A percentile compares a stretch with the other conserved stretches of the same genome.
These are phyloP conservation scores for Montipora cactus DNA, from an alignment of 64 coral and sea anemone species.

Conservation along the genomic window DNA sequence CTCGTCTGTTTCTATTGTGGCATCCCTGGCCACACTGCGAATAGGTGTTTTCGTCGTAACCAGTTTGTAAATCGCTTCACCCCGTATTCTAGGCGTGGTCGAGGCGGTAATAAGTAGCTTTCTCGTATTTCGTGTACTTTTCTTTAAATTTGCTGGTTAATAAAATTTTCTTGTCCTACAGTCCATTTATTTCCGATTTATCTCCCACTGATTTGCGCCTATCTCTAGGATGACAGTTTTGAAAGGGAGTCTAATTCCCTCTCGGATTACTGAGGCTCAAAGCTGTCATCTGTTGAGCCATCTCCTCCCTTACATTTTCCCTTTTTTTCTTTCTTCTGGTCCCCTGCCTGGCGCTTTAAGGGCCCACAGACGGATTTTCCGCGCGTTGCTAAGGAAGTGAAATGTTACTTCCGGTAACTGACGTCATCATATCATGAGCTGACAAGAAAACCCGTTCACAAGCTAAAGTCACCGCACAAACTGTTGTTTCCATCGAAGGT, in stretches of 20 bases:
- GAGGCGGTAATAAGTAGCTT: neutral
- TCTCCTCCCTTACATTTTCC: neutral
- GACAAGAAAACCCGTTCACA: too few relatives aligned
- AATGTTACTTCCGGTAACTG: too few relatives aligned
- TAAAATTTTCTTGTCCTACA: too few relatives aligned
- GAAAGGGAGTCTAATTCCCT: constrained; percentile 33
- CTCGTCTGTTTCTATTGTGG: too few relatives aligned
- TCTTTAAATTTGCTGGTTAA: too few relatives aligned
- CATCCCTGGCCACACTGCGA: neutral
- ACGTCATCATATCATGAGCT: too few relatives aligned
- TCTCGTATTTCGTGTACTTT: neutral
- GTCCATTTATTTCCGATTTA: neutral
- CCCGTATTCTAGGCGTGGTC: too few relatives aligned
- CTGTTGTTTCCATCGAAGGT: too few relatives aligned
- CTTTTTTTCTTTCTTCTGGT: neutral
- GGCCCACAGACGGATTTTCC: too few relatives aligned
- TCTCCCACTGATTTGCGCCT: too few relatives aligned
- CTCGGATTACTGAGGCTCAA: constrained; percentile 7
- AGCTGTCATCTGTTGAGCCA: neutral
- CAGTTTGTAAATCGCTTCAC: neutral
- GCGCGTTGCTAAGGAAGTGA: too few relatives aligned
- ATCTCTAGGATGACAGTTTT: constrained; percentile 12
- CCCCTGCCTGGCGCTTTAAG: neutral
- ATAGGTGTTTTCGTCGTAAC: neutral
- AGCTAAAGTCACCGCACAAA: too few relatives aligned